Evolutionary conservation across 2,113 vertebrate genomes (phyloP), one percentile per base, ranked within the genome.

Genomic region (Hystrix brachyura): DNA sequence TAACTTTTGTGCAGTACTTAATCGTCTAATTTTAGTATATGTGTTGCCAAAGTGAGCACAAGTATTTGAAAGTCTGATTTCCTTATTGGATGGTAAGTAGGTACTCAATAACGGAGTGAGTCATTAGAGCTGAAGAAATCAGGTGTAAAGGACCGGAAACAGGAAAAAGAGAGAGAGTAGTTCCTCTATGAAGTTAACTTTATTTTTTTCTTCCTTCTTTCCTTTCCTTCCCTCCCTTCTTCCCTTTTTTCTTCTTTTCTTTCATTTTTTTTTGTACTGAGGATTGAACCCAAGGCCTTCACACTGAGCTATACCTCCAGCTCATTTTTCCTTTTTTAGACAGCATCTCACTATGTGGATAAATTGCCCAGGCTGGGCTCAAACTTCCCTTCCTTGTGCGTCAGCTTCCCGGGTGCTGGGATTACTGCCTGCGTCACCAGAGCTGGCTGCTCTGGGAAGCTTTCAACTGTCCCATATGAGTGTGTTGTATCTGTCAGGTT

Each of bases 11-110:
- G 62, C 25, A 62, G 15, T 59, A 76, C 62, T 78, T 38, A 38
- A 38, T 38, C 38, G 38, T 38, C 38, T 38, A 38, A 38, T 38
- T 38, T 38, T 38, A 38, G 38, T 38, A 38, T 38, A 38, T 38
- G 38, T 38, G 38, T 38, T 38, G 38, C 38, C 38, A 38, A 38
- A 38, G 38, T 38, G 38, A 38, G 38, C 38, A 38, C 38, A 38
- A 62, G 15, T 59, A 76, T 57, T 78, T 97, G 81, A 92, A 91
- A 94, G 32, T 55, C 32, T 82, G 46, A 67, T 78, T 93, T 43
- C 38, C 48, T 93, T 62, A 64, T 57, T 48, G 79, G 92, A 94
- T 38, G 92, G 8, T 71, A 92, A 90, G 25, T 51, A 85, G 93
- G 53, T 89, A 43, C 34, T 87, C 64, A 62, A 32, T 29, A 59